Conservation (phyloP, 2,797 vertebrate genomes). For the Diceros bicornis region DNA sequence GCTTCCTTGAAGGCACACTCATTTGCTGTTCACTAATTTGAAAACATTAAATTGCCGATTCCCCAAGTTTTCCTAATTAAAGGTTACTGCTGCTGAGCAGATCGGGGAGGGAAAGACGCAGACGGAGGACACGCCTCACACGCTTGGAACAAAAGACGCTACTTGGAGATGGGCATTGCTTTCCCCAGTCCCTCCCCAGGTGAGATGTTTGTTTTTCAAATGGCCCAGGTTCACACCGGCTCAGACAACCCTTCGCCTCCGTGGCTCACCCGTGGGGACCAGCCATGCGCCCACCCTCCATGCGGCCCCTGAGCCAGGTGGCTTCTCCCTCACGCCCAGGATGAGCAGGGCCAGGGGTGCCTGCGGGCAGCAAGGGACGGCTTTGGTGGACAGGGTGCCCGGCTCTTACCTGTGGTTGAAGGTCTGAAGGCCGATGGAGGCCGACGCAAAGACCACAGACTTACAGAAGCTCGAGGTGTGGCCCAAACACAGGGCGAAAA, state of each 20-base stretch:
- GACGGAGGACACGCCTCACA: fast-evolving
- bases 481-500: slow-evolving; percentile 96
- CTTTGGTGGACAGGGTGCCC: fast-evolving
- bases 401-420: slow-evolving; percentile 96
- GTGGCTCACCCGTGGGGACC: background rate
- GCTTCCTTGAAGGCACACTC: fast-evolving
- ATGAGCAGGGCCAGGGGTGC: fast-evolving
- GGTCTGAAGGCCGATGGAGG: slow-evolving; percentile 95
- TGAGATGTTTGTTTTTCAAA: fast-evolving
- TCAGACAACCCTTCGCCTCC: fast-evolving
- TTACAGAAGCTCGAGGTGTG: slow-evolving; percentile 94
- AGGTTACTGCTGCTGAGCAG: background rate
- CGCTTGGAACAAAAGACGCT: background rate
- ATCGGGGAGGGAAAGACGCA: background rate
- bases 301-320: fast-evolving
- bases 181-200: background rate
- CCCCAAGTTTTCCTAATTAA: background rate
- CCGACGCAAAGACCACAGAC: slow-evolving; percentile 95
- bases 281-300: background rate
- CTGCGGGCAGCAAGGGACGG: fast-evolving
- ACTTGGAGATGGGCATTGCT: too few species aligned
- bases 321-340: background rate
- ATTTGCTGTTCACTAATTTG: background rate
- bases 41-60: background rate
- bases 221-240: background rate